Percentiles rank a stretch among this genome's conserved stretches.
phyloP scores from a whole-genome alignment of 1,140 invertebrate species.

The Drosophila lacteicornis region DNA sequence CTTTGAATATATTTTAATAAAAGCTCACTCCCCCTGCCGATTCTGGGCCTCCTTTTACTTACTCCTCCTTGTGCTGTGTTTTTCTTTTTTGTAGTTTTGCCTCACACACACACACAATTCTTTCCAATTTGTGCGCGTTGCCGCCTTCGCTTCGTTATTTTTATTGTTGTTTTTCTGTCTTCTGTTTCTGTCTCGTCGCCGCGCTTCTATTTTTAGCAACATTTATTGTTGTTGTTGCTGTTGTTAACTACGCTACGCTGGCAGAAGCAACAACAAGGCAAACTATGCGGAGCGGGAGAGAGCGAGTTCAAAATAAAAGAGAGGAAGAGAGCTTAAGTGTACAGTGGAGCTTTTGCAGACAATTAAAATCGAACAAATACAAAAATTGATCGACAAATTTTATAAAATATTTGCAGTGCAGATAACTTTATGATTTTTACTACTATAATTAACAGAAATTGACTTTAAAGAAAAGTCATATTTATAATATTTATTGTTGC shows the following conservation, averaged over 20 bases:
- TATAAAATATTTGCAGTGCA: neutral
- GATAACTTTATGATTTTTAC: neutral
- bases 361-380: neutral
- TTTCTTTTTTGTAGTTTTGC: slow-evolving; percentile 48
- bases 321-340: slow-evolving; percentile 20
- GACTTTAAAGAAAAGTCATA: neutral
- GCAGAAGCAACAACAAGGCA: slow-evolving; percentile 63
- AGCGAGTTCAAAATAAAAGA: slow-evolving; percentile 28
- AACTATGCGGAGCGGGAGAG: slow-evolving; percentile 55
- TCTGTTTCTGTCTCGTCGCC: slow-evolving; percentile 69
- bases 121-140: slow-evolving; percentile 59
- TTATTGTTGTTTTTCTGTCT: slow-evolving; percentile 63
- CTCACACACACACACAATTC: slow-evolving; percentile 52
- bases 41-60: slow-evolving; percentile 33
- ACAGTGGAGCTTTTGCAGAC: slow-evolving; percentile 11
- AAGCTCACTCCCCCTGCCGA: slow-evolving; percentile 28
- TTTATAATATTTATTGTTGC: neutral
- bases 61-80: slow-evolving; percentile 37
- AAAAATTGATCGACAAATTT: neutral
- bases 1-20: slow-evolving; percentile 50
- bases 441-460: neutral
- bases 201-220: slow-evolving; percentile 78
- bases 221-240: slow-evolving; percentile 56
- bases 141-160: slow-evolving; percentile 45
- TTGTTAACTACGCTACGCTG: slow-evolving; percentile 79